Conservation (phyloP, 2,797 vertebrate genomes). For the Chrosomus eos region DNA sequence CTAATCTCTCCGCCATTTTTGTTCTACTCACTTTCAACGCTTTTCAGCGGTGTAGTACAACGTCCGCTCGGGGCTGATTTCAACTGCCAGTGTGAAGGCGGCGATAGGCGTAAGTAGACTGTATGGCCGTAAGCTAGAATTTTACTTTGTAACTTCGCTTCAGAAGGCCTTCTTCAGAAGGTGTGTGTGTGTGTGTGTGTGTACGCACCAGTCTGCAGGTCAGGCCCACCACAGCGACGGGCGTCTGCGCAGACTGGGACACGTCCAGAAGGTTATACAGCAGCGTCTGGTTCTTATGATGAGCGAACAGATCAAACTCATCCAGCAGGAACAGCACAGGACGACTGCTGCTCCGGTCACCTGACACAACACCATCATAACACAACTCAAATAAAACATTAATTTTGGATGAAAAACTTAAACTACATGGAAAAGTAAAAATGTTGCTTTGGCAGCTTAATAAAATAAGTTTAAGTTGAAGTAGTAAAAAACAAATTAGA, state of each 20-base stretch:
- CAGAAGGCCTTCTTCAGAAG: too few species aligned
- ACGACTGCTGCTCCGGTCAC: constrained; percentile 86
- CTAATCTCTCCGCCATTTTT: too few species aligned
- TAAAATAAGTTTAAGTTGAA: not conserved
- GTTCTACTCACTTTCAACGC: too few species aligned
- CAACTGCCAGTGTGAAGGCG: too few species aligned
- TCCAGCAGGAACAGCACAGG: constrained; percentile 93
- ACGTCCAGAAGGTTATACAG: constrained; percentile 97
- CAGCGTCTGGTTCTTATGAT: constrained; percentile 96
- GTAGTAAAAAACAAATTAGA: not conserved
- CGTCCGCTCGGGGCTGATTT: too few species aligned
- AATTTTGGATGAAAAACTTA: not conserved
- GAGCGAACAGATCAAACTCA: constrained; percentile 95
- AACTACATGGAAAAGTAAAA: not conserved
- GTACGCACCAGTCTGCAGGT: constrained; percentile 91
- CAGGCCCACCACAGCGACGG: constrained; percentile 90
- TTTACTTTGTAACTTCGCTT: too few species aligned
- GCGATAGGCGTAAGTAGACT: too few species aligned
- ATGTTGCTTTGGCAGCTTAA: not conserved
- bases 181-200: not conserved
- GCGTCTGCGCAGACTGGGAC: constrained; percentile 95
- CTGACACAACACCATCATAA: constrained; percentile 75
- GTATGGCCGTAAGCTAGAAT: too few species aligned
- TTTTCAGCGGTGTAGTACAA: too few species aligned
- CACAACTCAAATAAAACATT: too few species aligned